Base-by-base conservation (phyloP, 2,113 vertebrate genomes). In the Gymnorhina tibicen region DNA sequence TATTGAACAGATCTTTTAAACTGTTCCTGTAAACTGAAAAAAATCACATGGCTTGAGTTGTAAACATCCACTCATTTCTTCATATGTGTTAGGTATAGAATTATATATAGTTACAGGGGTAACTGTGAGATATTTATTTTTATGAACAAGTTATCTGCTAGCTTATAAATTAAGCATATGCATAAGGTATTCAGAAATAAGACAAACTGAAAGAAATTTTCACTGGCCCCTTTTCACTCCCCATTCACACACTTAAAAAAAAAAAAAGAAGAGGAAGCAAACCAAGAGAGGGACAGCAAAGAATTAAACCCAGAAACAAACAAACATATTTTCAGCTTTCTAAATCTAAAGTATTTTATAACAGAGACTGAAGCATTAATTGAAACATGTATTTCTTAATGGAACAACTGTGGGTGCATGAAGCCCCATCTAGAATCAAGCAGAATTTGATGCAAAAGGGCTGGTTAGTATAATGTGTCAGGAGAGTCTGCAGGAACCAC, bases 1-100 rank as follows among this genome's bases (percentile, higher is more conserved):
- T 84, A 87, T 94, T 66, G 90, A 94, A 81, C 58, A 77, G 86
- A 79, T 94, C 85, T 96, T 94, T 59, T 58, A 95, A 79, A 85
- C 1, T 1, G 60, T 59, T 91, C 78, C 5, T 79, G 84, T 88
- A 80, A 91, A 95, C 87, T 13, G 19, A 85, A 92, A 63, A 63
- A 93, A 91, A 77, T 81, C 63, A 33, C 67, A 10, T 56, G 76
- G 81, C 85, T 82, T 59, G 42, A 58, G 30, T 20, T 80, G 91
- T 87, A 89, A 95, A 89, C 86, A 59, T 81, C 72, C 69, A 85
- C 37, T 60, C 72, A 7, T 78, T 79, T 89, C 83, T 91, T 55
- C 64, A 32, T 90, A 67, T 20, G 0, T 32, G 22, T 75, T 72
- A 33, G 11, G 15, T 70, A n/a, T 12, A 20, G 23, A 62, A 37